These are phyloP conservation scores for Theretra japonica DNA, from an alignment of 2,888 invertebrate species.

Conservation along the genomic window DNA sequence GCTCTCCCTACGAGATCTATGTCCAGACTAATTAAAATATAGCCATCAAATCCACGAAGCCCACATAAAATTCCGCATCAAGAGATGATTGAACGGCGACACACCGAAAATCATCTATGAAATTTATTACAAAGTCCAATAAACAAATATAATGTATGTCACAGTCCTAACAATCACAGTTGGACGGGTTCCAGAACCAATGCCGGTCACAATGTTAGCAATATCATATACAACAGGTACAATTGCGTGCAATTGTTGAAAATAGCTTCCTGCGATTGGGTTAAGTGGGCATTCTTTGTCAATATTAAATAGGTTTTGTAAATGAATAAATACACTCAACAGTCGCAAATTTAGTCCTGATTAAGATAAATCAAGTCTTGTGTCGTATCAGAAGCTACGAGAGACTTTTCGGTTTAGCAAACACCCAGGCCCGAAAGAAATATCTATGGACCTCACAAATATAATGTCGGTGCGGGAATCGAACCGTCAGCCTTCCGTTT, in stretches of 20 bases:
- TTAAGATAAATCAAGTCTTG: no score
- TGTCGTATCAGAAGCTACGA: no score
- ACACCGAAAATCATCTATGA: not conserved
- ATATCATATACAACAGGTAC: conserved; percentile 28
- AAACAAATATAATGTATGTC: conserved; percentile 12
- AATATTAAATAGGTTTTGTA: not conserved
- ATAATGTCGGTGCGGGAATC: no score
- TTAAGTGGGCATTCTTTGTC: not conserved
- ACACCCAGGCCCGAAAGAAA: no score
- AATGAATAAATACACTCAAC: no score
- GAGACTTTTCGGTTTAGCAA: no score
- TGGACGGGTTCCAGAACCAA: conserved; percentile 32
- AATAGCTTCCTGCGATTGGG: conserved; percentile 22
- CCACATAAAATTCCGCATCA: conserved; percentile 21
- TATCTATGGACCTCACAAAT: no score
- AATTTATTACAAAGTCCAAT: conserved; percentile 20
- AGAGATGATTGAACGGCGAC: conserved; percentile 2
- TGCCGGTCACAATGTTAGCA: conserved; percentile 34
- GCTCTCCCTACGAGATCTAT: no score
- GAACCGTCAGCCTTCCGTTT: no score
- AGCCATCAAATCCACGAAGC: not conserved
- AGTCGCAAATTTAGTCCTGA: no score
- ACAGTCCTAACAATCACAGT: conserved; percentile 25
- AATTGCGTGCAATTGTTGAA: conserved; percentile 28
- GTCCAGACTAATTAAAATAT: not conserved